A percentile compares a stretch with the other conserved stretches of the same genome.
phyloP scores from a whole-genome alignment of 1,140 invertebrate genomes.

The Anastrepha obliqua region DNA sequence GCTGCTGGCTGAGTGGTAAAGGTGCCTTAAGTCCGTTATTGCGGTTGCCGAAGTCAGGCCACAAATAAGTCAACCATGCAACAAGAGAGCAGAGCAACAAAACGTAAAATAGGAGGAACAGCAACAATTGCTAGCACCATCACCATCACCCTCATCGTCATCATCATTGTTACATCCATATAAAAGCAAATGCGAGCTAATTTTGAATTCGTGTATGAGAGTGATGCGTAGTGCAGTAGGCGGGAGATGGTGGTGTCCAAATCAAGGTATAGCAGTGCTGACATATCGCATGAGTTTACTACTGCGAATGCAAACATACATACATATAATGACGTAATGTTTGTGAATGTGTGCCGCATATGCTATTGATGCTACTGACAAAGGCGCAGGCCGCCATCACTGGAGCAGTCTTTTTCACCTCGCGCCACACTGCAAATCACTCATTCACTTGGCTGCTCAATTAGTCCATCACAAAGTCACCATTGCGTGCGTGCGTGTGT shows the following conservation, averaged over 20 bases:
- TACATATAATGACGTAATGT: not conserved
- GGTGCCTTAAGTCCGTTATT: constrained; percentile 28
- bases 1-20: not conserved
- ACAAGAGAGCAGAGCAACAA: not conserved
- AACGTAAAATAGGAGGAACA: not conserved
- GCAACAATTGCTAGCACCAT: not conserved
- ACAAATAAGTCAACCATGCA: constrained; percentile 20
- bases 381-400: not conserved
- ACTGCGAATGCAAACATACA: not conserved
- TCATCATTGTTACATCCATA: not conserved
- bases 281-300: not conserved
- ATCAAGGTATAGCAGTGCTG: not conserved
- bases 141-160: not conserved
- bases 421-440: constrained; percentile 25
- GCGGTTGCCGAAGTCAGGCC: constrained; percentile 4
- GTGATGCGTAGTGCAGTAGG: not conserved
- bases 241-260: too few relatives aligned
- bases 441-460: constrained; percentile 52
- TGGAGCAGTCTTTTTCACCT: not conserved
- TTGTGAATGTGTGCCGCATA: not conserved
- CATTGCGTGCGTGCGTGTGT: too few relatives aligned
- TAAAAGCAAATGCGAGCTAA: not conserved
- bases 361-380: not conserved
- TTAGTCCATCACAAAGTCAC: constrained; percentile 22
- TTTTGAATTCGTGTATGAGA: not conserved